Evolutionary conservation across 2,888 invertebrate genomes (phyloP).

Genomic region (Drosophila fulvimacula): DNA sequence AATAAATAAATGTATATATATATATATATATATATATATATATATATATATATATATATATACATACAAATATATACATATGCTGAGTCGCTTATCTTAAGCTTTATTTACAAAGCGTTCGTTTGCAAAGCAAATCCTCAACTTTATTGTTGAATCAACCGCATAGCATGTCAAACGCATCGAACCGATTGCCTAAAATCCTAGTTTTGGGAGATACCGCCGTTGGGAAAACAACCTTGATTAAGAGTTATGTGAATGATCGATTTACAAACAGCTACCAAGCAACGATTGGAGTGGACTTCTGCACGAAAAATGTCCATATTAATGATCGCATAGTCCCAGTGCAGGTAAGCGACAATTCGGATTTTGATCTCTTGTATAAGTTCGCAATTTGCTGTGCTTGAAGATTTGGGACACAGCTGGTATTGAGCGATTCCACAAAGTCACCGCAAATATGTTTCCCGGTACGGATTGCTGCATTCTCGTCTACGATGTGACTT

Average conservation of each 20-base stretch:
- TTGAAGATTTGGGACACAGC: conserved; percentile 99
- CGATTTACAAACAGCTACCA: conserved; percentile 99
- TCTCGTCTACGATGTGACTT: conserved; percentile 3
- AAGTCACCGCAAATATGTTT: conserved; percentile 98
- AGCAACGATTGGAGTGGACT: conserved; percentile 99
- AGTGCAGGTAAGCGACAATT: conserved; percentile 89
- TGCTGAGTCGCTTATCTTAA: too few relatives aligned
- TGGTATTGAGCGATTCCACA: conserved; percentile 99
- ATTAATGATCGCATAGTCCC: conserved; percentile 99
- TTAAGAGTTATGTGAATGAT: conserved; percentile 99
- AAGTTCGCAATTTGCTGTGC: conserved; percentile 64
- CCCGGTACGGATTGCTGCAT: conserved; percentile 90
- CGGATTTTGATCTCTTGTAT: neutral
- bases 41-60: too few relatives aligned
- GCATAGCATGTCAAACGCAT: too few relatives aligned
- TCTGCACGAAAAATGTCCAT: conserved; percentile 98
- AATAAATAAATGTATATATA: too few relatives aligned
- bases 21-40: too few relatives aligned
- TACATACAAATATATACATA: too few relatives aligned
- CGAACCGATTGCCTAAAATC: conserved; percentile 88
- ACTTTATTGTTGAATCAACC: too few relatives aligned
- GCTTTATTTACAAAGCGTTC: too few relatives aligned
- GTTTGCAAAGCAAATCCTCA: too few relatives aligned
- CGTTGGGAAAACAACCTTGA: conserved; percentile 99
- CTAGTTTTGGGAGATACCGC: conserved; percentile 98